Evolutionary conservation across 2,113 vertebrate genomes (phyloP), one percentile per base, ranked within the genome.

Genomic region (Istiophorus platypterus): DNA sequence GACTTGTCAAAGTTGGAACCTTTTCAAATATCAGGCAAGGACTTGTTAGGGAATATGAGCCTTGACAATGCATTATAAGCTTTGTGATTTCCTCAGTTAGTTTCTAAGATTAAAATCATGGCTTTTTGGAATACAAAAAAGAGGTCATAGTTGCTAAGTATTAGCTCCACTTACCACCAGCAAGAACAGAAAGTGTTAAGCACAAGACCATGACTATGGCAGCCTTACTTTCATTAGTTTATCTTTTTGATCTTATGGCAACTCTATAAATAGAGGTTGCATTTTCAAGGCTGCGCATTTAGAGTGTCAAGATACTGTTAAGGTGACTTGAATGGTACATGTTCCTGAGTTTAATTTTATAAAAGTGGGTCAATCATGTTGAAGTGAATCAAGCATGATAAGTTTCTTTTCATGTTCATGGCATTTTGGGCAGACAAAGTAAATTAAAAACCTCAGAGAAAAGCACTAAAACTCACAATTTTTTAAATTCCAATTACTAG

Each of bases 101-200:
- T 70, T 74, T 86, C 59, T 74, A 41, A 85, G 66, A 59, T 66
- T 62, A 78, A 24, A 56, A 52, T 51, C 37, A 27, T 69, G 45
- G 64, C 39, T 78, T 85, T 79, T 75, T 80, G 64, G 73, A 81
- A 45, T 27, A 72, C 54, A 63, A 72, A 86, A 92, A 85, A 72
- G 49, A 85, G 72, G 84, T 72, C 78, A 74, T 3, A 41, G 63
- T 66, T 39, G 58, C 71, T 57, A 41, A 84, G 15, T 45, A 62
- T 69, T 29, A 85, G 77, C 80, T 82, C 79, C 70, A 66, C 14
- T 52, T 82, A 69, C 65, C 65, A 74, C 45, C 31, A 52, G 47
- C 5, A 11, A 58, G 78, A 67, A 74, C 63, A 71, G 71, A 14
- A 56, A 37, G 61, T 72, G 49, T 42, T 64, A 37, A 41, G 42